These are phyloP conservation scores for Capreolus pygargus DNA, from an alignment of 2,113 vertebrate genomes.

Conservation along the genomic window DNA sequence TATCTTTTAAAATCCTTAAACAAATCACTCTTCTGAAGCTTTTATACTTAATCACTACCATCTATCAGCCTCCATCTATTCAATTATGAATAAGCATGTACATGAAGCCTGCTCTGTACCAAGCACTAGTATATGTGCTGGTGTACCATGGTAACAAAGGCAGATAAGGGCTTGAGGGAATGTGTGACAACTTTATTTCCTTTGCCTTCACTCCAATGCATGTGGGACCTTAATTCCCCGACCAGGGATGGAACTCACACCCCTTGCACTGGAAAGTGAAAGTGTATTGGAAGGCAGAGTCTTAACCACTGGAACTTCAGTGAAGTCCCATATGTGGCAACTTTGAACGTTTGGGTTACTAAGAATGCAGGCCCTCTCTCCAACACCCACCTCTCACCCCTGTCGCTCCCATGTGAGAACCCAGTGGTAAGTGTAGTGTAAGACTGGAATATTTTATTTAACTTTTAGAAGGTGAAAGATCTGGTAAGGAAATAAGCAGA, in stretches of 20 bases:
- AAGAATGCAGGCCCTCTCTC: neutral
- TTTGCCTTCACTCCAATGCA: neutral
- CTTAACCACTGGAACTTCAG: neutral
- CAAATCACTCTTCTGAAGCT: neutral
- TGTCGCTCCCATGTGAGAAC: neutral
- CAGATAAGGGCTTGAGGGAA: neutral
- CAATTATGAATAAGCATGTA: neutral
- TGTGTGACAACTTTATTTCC: neutral
- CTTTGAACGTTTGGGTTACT: neutral
- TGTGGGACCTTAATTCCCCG: neutral
- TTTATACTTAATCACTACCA: neutral
- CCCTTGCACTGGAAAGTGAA: neutral
- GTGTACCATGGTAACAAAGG: neutral
- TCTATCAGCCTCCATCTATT: neutral
- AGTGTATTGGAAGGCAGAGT: neutral
- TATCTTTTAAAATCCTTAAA: neutral
- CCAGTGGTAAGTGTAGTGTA: neutral
- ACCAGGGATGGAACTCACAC: neutral
- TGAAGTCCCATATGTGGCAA: neutral
- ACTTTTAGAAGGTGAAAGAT: neutral
- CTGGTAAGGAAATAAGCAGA: neutral
- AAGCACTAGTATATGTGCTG: neutral
- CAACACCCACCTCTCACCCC: accelerated
- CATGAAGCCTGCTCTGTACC: neutral
- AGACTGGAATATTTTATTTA: neutral